These are phyloP conservation scores for Formica exsecta DNA, from an alignment of 1,140 invertebrate species.

Conservation along the genomic window DNA sequence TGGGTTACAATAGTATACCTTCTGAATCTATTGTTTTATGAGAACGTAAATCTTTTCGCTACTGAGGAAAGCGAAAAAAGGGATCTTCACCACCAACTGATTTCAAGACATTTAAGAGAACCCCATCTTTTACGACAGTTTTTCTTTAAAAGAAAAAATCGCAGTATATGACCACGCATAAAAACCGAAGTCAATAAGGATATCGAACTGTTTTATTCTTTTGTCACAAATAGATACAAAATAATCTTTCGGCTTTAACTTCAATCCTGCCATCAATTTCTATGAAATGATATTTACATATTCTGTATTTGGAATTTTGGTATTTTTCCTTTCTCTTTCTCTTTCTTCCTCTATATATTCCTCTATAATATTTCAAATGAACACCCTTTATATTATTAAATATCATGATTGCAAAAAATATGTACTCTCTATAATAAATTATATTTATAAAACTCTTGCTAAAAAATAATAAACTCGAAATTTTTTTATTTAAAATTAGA, in stretches of 20 bases:
- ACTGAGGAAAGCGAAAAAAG: constrained; percentile 25
- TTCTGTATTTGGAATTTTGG: background rate
- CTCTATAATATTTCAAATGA: too few relatives aligned
- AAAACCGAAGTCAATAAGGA: constrained; percentile 3
- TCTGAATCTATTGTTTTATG: constrained; percentile 42
- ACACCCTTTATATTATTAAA: too few relatives aligned
- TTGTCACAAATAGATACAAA: background rate
- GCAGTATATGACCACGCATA: background rate
- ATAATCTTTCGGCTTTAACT: background rate
- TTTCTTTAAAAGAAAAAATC: background rate
- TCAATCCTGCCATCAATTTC: too few relatives aligned
- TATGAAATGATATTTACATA: background rate
- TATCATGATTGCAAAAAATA: background rate
- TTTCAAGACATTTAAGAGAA: constrained; percentile 1
- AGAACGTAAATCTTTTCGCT: constrained; percentile 53
- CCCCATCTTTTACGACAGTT: background rate
- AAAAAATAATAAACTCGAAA: background rate
- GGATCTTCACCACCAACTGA: constrained; percentile 20
- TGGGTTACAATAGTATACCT: background rate
- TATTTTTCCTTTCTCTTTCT: background rate
- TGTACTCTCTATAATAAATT: background rate
- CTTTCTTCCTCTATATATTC: too few relatives aligned
- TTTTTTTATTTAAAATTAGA: background rate
- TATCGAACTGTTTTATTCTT: background rate
- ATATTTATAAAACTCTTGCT: background rate